phyloP scores from a whole-genome alignment of 2,113 vertebrate genomes.

The Colossoma macropomum region DNA sequence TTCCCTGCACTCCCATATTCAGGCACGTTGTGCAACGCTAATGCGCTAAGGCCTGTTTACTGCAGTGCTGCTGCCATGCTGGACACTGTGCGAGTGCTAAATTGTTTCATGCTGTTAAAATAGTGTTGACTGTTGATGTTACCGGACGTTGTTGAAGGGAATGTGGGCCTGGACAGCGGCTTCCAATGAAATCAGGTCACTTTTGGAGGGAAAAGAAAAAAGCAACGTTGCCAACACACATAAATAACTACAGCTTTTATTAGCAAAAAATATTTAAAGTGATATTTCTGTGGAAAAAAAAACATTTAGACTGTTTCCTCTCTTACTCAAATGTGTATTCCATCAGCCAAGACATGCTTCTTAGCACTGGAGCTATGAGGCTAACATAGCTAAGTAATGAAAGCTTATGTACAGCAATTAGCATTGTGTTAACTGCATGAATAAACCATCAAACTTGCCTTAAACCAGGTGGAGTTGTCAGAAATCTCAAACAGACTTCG shows the following conservation, averaged over 20 bases:
- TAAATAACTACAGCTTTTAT: too few relatives aligned
- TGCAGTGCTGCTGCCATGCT: conserved; percentile 29
- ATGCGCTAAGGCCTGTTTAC: conserved; percentile 37
- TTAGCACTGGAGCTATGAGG: too few relatives aligned
- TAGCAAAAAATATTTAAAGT: too few relatives aligned
- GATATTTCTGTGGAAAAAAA: too few relatives aligned
- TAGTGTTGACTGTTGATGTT: conserved; percentile 55
- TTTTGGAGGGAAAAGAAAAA: not conserved
- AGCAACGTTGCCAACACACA: too few relatives aligned
- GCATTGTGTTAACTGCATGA: too few relatives aligned
- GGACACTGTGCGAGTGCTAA: conserved; percentile 30
- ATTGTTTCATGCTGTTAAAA: conserved; percentile 58
- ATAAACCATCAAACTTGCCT: not conserved
- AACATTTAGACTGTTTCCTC: too few relatives aligned
- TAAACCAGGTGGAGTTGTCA: not conserved
- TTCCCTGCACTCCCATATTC: conserved; percentile 46
- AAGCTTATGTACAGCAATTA: too few relatives aligned
- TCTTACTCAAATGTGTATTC: too few relatives aligned
- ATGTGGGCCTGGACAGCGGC: conserved; percentile 7
- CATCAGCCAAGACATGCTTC: not conserved
- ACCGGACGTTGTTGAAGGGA: conserved; percentile 32
- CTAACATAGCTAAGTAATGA: too few relatives aligned
- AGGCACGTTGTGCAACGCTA: conserved; percentile 43
- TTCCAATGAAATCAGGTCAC: conserved; percentile 29
- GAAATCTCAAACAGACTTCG: too few relatives aligned